A percentile compares a stretch with the other conserved stretches of the same genome.
These are phyloP conservation scores for Falco biarmicus DNA, from an alignment of 2,797 vertebrate genomes.

Conservation along the genomic window DNA sequence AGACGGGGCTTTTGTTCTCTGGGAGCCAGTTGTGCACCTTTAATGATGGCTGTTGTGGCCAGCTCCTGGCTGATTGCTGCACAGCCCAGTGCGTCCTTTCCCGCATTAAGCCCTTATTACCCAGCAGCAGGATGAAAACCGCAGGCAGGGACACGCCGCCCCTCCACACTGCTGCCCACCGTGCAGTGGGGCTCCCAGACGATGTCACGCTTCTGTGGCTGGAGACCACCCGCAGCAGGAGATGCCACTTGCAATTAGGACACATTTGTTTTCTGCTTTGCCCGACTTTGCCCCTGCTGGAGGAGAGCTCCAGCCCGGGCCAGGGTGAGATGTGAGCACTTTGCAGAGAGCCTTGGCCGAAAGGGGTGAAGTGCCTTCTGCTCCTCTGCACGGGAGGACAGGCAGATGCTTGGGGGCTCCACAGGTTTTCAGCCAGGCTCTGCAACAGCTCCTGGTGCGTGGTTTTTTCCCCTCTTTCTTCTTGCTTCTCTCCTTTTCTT, in stretches of 20 bases:
- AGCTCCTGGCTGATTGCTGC: background rate
- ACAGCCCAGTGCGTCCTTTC: background rate
- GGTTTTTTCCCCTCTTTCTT: fast-evolving
- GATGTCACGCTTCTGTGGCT: constrained; percentile 15
- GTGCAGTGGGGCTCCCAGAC: background rate
- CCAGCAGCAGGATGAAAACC: background rate
- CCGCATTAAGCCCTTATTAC: background rate
- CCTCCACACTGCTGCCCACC: background rate
- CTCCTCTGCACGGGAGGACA: background rate
- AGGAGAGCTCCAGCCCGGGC: background rate
- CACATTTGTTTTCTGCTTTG: background rate
- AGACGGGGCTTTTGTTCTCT: background rate
- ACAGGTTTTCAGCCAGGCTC: background rate
- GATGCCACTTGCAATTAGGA: constrained; percentile 63
- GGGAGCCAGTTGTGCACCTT: constrained; percentile 21
- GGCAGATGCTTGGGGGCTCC: background rate
- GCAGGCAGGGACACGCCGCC: background rate
- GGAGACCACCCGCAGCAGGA: constrained; percentile 4
- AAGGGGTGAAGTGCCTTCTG: background rate
- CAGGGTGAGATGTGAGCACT: background rate
- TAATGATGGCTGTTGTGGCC: constrained; percentile 3
- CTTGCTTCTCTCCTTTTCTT: background rate
- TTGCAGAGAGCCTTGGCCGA: background rate
- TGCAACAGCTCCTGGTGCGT: background rate
- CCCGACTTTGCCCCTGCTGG: background rate